Evolutionary conservation across 2,888 invertebrate species (phyloP), one percentile per base, ranked within the genome.

Genomic region (Mellilla xanthometata): DNA sequence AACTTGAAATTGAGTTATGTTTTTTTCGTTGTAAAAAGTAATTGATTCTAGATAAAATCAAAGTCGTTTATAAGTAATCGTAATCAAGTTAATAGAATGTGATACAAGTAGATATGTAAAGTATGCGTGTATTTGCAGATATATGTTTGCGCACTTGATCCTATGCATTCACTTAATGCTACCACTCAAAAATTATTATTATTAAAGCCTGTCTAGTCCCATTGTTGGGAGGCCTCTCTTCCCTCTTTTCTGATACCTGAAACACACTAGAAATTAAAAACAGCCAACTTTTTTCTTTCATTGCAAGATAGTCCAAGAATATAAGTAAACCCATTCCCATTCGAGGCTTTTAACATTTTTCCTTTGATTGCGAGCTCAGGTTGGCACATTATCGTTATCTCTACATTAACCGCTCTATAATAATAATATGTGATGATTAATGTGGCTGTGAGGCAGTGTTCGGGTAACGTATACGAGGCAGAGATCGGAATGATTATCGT

Each of bases 401-500:
- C 34, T 31, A 19, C 44, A 57, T 53, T 54, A 57, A 46, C 48
- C 49, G 45, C 49, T 46, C 43, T 49, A 56, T 57, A 54, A 49
- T 50, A 53, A 51, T 53, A 53, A 35, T 62, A 59, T 59, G 49
- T 54, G 55, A 72, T 76, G 79, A 78, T 81, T 76, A 77, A 79
- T 80, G 74, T 76, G 68, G 68, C 67, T 68, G 71, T 77, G 72
- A 71, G 68, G 67, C 67, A 68, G 71, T 77, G 72, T 72, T 68
- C 67, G 65, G 61, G 62, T 63, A 74, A 65, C 69, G 66, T 68
- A 58, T 64, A 56, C 60, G 62, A 59, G 56, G 62, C 68, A 65
- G 67, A 82, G 81, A 82, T 84, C 62, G 66, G 68, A 72, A 72
- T 76, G 78, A 82, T 80, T 86, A 83, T 82, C 80, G 76, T 69